Percentiles rank a stretch among this genome's conserved stretches.
phyloP scores from a whole-genome alignment of 2,113 vertebrate species.

The Pontoporia blainvillei region DNA sequence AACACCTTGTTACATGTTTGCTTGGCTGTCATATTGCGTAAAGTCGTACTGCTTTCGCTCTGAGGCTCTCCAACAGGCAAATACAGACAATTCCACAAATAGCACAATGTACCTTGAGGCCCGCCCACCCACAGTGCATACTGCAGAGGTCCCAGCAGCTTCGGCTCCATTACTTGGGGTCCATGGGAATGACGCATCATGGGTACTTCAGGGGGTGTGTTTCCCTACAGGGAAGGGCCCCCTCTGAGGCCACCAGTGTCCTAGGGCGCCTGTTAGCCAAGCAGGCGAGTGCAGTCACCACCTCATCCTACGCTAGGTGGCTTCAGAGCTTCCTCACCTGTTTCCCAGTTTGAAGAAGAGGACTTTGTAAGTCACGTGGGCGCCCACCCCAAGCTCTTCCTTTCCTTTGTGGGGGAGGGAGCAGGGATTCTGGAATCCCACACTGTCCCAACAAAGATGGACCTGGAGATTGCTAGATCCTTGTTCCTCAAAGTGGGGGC shows the following conservation, averaged over 20 bases:
- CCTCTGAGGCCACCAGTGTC: neutral
- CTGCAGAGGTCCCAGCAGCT: neutral
- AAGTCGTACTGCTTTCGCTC: neutral
- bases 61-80: neutral
- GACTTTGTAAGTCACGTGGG: neutral
- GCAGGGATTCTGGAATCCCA: neutral
- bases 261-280: neutral
- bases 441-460: neutral
- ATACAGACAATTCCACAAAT: neutral
- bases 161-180: neutral
- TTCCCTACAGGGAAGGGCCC: neutral
- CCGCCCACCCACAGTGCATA: too few species aligned
- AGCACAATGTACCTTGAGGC: neutral
- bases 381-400: neutral
- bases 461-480: neutral
- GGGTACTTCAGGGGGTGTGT: neutral
- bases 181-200: neutral
- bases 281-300: neutral
- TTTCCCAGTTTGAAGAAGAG: neutral
- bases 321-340: neutral
- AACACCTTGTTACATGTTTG: neutral
- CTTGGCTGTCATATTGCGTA: neutral
- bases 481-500: neutral
- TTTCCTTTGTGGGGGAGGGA: neutral
- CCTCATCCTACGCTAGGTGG: neutral